These are phyloP conservation scores for Lacerta bilineata DNA, from an alignment of 2,797 vertebrate species.

Conservation along the genomic window DNA sequence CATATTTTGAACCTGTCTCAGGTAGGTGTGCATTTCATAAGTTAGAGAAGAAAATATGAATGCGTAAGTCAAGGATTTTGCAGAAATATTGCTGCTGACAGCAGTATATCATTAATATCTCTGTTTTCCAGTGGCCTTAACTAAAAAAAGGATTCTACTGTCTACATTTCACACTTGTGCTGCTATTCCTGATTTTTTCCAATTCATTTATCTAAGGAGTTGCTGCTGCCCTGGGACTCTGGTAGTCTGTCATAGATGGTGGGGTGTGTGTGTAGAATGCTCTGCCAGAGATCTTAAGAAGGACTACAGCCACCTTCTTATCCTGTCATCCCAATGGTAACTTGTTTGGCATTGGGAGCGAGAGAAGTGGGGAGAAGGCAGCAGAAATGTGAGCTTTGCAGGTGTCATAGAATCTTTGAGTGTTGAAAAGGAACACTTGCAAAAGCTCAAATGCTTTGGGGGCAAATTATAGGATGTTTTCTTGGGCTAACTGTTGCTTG, in stretches of 20 bases:
- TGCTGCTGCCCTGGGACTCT: neutral
- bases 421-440: neutral
- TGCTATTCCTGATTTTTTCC: neutral
- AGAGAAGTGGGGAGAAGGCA: neutral
- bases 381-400: neutral
- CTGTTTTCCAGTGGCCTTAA: neutral
- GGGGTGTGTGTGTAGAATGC: too few relatives aligned
- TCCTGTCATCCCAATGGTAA: neutral
- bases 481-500: neutral
- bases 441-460: neutral
- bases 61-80: neutral
- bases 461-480: neutral
- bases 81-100: neutral
- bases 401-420: neutral
- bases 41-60: neutral
- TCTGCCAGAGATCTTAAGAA: too few relatives aligned
- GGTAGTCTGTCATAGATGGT: neutral
- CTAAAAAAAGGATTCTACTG: conserved; percentile 1
- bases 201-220: neutral
- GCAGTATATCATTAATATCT: neutral
- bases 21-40: neutral
- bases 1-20: neutral
- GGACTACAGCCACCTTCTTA: neutral
- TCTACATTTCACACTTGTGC: neutral
- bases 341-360: neutral